A percentile compares a stretch with the other conserved stretches of the same genome.
Evolutionary conservation across 2,797 vertebrate species (phyloP).

Genomic region (Myotis pilosus): DNA sequence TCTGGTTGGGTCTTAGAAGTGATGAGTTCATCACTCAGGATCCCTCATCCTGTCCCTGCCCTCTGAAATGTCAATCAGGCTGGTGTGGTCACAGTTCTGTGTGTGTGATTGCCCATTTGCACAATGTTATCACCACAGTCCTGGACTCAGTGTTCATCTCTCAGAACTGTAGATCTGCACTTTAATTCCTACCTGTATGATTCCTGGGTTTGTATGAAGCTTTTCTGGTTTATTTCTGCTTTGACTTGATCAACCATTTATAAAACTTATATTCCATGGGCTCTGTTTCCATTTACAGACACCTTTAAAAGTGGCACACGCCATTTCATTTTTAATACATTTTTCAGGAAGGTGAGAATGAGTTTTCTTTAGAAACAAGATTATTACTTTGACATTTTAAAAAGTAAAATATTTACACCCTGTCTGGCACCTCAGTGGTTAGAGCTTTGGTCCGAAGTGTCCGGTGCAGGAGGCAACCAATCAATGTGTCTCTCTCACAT

Average conservation of each 20-base stretch:
- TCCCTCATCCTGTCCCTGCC: fast-evolving
- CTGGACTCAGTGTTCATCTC: fast-evolving
- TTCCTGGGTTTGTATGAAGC: not conserved
- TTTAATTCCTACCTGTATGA: not conserved
- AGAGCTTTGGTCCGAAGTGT: too few relatives aligned
- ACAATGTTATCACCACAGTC: fast-evolving
- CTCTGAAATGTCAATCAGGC: not conserved
- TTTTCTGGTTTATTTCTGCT: not conserved
- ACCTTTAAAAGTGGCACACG: fast-evolving
- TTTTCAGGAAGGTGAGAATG: not conserved
- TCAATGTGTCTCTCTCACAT: too few relatives aligned
- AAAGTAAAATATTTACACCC: not conserved
- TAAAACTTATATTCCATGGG: not conserved
- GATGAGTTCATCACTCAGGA: too few relatives aligned
- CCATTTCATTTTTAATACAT: too few relatives aligned
- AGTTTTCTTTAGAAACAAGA: not conserved
- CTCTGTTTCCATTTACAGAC: not conserved
- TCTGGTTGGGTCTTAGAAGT: not conserved
- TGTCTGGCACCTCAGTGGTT: too few relatives aligned
- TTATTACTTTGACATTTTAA: not conserved
- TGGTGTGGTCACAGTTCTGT: not conserved
- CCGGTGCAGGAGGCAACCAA: too few relatives aligned
- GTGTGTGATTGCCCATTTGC: fast-evolving
- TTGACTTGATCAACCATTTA: not conserved
- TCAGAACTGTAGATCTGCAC: fast-evolving